These are phyloP conservation scores for Ruditapes philippinarum DNA, from an alignment of 1,140 invertebrate species.

Conservation along the genomic window DNA sequence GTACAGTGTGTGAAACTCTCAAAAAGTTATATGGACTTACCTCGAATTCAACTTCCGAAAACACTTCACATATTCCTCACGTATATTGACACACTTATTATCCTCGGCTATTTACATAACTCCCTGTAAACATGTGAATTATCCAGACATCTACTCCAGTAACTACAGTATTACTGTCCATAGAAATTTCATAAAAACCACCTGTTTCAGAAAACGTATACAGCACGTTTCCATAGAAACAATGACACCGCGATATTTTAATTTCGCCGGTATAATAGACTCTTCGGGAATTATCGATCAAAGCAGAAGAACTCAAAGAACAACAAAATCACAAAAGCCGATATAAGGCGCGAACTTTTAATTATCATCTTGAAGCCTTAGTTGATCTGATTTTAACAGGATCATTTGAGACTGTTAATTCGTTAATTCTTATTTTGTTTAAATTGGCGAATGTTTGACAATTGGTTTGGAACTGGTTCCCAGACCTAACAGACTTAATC, in stretches of 20 bases:
- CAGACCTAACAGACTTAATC: too few species aligned
- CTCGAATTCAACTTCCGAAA: background rate
- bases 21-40: background rate
- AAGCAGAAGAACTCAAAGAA: background rate
- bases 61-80: background rate
- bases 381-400: too few species aligned
- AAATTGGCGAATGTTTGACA: too few species aligned
- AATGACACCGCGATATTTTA: constrained; percentile 25
- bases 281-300: constrained; percentile 24
- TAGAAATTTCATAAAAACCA: constrained; percentile 3
- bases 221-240: constrained; percentile 13
- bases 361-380: too few species aligned
- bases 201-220: constrained; percentile 37
- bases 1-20: background rate
- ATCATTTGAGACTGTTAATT: too few species aligned
- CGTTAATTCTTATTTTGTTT: too few species aligned
- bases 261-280: constrained; percentile 25
- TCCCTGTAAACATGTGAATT: background rate
- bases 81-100: background rate
- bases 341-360: background rate
- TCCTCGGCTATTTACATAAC: background rate
- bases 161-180: background rate
- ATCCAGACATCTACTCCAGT: background rate
- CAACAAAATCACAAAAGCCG: background rate
- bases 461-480: too few species aligned